Percentiles rank a stretch among this genome's conserved stretches.
These are phyloP conservation scores for Tenodera sinensis DNA, from an alignment of 2,888 invertebrate species.

Conservation along the genomic window DNA sequence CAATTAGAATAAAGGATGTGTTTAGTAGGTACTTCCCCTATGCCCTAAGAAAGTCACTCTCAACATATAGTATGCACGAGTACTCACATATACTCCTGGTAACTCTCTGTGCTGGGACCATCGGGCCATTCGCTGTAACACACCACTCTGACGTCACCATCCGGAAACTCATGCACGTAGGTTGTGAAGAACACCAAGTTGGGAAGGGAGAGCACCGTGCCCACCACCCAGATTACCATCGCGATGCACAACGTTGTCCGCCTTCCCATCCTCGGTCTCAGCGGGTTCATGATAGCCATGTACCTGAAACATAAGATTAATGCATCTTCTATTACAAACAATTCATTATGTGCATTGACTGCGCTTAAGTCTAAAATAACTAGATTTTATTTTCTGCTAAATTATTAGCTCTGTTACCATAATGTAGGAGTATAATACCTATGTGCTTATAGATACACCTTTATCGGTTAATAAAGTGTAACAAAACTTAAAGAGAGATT, in stretches of 20 bases:
- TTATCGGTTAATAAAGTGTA: too few species aligned
- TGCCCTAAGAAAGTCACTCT: too few species aligned
- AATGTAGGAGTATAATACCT: too few species aligned
- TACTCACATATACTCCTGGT: constrained; percentile 73
- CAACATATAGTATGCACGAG: not conserved
- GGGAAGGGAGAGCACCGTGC: constrained; percentile 76
- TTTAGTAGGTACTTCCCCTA: too few species aligned
- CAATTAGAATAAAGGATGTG: too few species aligned
- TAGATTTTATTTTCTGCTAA: too few species aligned
- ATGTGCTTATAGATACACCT: too few species aligned
- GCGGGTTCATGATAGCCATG: constrained; percentile 91
- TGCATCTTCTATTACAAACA: not conserved
- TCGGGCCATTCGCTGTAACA: constrained; percentile 88
- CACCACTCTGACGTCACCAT: constrained; percentile 60
- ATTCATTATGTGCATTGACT: too few species aligned
- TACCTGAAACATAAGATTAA: constrained; percentile 60
- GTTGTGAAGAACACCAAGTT: constrained; percentile 82
- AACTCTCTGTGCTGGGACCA: constrained; percentile 65
- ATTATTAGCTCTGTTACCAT: too few species aligned
- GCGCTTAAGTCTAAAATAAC: too few species aligned
- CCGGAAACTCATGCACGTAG: constrained; percentile 51
- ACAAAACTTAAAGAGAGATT: too few species aligned
- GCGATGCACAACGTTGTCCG: constrained; percentile 79
- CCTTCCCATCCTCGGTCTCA: constrained; percentile 83
- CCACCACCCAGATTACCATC: constrained; percentile 78